Base-by-base conservation (phyloP, 2,113 vertebrate species). In the Naja naja region DNA sequence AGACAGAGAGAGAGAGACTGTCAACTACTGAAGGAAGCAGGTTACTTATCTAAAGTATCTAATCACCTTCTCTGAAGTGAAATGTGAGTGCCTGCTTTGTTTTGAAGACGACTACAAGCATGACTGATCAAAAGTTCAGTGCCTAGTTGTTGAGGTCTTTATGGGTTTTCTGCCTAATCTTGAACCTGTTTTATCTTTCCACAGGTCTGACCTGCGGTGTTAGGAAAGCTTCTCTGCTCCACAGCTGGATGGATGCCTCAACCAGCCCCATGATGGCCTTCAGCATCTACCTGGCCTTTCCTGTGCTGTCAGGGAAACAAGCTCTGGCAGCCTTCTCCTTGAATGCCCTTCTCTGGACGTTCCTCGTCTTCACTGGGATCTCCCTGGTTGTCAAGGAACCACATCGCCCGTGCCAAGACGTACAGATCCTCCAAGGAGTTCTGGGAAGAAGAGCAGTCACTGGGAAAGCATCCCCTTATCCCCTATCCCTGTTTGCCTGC, bases 401-500 rank as follows among this genome's bases (percentile, higher is more conserved):
- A 69, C 74, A 43, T 1, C 92, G 54, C 52, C 43, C 22, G 4
- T 8, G 0, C 3, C 85, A 95, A 95, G 94, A 93, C 60, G 91
- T 81, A 94, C 85, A 95, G 87, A 56, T 54, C 74, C 64, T 58
- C 64, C 93, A 85, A 87, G 89, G 93, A 91, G 93, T 97, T 74
- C 94, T 96, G 88, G 95, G 96, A 5, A 27, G 81, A 53, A 93
- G 90, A 0, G 5, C 92, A 30, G 53, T 91, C 3, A 4, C 5
- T 1, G 97, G 97, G 47, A 97, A 96, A 90, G 58, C 93, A 92
- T 96, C 97, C 90, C 87, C 56, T 86, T 94, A 95, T 52, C 95
- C 94, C 11, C 4, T 96, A 55, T 95, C 96, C 69, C 90, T 27
- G 0, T 85, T 94, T 86, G 93, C 93, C 94, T 96, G 95, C 49